Conservation (phyloP, 2,797 vertebrate genomes). For the Sebastes iracundus region DNA sequence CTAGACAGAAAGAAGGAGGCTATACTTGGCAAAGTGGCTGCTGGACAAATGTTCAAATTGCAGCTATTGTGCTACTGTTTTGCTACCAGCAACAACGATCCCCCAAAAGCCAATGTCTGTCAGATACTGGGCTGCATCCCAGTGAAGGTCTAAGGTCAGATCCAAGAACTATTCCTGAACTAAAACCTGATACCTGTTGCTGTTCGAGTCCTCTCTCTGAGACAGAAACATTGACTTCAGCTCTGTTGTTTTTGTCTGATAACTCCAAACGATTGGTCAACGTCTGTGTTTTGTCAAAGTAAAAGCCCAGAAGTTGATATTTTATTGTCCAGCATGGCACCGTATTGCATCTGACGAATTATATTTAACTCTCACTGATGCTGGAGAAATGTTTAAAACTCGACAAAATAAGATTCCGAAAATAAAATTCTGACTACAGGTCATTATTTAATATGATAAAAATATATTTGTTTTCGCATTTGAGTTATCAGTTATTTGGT, state of each 20-base stretch:
- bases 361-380: neutral
- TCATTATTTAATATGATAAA: neutral
- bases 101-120: neutral
- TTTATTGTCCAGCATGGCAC: neutral
- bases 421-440: neutral
- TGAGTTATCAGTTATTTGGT: neutral
- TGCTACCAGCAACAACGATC: neutral
- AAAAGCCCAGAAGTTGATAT: neutral
- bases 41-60: neutral
- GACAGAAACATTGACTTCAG: neutral
- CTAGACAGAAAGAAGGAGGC: neutral
- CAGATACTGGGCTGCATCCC: neutral
- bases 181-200: neutral
- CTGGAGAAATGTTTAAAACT: neutral
- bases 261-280: neutral
- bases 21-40: neutral
- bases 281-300: neutral
- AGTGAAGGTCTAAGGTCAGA: neutral
- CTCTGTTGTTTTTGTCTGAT: neutral
- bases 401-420: accelerated
- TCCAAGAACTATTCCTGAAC: neutral
- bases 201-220: neutral
- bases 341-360: neutral
- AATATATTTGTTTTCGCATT: neutral
- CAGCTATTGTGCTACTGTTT: neutral